Conservation (phyloP, 1,140 invertebrate species). For the Oppia nitens region DNA sequence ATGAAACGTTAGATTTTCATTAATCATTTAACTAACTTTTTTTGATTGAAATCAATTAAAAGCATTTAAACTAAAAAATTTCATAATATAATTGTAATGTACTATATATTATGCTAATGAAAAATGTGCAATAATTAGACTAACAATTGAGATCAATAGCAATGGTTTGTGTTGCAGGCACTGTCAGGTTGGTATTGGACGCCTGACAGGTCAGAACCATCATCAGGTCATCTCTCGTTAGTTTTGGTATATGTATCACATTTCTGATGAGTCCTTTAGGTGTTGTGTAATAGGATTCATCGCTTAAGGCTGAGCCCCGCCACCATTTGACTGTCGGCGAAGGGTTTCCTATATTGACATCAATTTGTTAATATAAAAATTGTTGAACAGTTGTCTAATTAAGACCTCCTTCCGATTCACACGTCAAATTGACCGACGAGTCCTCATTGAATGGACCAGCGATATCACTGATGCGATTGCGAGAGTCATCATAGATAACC, state of each 20-base stretch:
- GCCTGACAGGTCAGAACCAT: conserved; percentile 63
- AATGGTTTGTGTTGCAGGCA: conserved; percentile 52
- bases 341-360: conserved; percentile 20
- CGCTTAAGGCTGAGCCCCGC: conserved; percentile 21
- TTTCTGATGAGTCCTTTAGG: conserved; percentile 41
- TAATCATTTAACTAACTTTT: too few species aligned
- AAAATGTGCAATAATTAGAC: conserved; percentile 22
- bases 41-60: too few species aligned
- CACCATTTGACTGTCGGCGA: conserved; percentile 24
- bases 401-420: conserved; percentile 69
- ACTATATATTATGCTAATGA: not conserved
- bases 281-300: conserved; percentile 21
- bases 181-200: conserved; percentile 56
- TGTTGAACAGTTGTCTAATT: not conserved
- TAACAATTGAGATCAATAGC: conserved; percentile 76
- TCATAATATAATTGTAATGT: too few species aligned
- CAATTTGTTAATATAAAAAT: not conserved
- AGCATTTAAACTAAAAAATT: too few species aligned
- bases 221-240: conserved; percentile 55
- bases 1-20: too few species aligned
- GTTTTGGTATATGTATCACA: conserved; percentile 45
- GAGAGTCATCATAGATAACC: conserved; percentile 10
- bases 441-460: conserved; percentile 68
- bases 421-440: conserved; percentile 56
- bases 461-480: conserved; percentile 4